Evolutionary conservation across 2,888 invertebrate species (phyloP).

Genomic region (Campoplex capitator): DNA sequence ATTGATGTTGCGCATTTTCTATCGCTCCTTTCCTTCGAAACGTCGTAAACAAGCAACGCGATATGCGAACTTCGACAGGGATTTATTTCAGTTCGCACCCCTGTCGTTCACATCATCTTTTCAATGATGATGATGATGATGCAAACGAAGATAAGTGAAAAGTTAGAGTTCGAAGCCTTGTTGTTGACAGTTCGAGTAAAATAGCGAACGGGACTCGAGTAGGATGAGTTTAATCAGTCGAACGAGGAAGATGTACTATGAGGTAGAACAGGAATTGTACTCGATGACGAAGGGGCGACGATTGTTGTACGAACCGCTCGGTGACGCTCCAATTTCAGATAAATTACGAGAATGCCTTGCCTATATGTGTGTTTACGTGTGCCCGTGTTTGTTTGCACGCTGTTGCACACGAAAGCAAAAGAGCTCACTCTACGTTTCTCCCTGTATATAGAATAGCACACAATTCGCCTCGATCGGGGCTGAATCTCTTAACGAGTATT

Average conservation of each 20-base stretch:
- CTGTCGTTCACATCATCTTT: background rate
- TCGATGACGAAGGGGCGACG: slow-evolving; percentile 41
- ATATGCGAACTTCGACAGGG: background rate
- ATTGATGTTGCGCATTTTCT: background rate
- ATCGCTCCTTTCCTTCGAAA: background rate
- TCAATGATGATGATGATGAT: background rate
- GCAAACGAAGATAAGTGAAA: background rate
- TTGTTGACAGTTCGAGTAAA: slow-evolving; percentile 20
- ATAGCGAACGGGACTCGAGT: slow-evolving; percentile 20
- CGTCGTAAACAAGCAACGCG: background rate
- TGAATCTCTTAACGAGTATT: slow-evolving; percentile 46
- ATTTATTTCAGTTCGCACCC: background rate
- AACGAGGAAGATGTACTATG: slow-evolving; percentile 64
- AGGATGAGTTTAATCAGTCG: slow-evolving; percentile 44
- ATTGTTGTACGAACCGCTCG: slow-evolving; percentile 49
- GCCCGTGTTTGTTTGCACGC: background rate
- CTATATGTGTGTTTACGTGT: background rate
- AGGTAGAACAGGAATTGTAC: slow-evolving; percentile 76
- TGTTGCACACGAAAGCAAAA: slow-evolving; percentile 41
- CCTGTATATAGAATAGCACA: slow-evolving; percentile 67
- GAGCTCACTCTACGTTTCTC: slow-evolving; percentile 37
- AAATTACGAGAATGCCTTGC: slow-evolving; percentile 57
- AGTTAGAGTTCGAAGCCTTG: background rate
- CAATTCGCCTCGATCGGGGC: slow-evolving; percentile 36
- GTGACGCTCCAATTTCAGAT: slow-evolving; percentile 62